Percentiles rank a stretch among this genome's conserved stretches.
Conservation (phyloP, 2,113 vertebrate genomes). For the Typhlomys cinereus region DNA sequence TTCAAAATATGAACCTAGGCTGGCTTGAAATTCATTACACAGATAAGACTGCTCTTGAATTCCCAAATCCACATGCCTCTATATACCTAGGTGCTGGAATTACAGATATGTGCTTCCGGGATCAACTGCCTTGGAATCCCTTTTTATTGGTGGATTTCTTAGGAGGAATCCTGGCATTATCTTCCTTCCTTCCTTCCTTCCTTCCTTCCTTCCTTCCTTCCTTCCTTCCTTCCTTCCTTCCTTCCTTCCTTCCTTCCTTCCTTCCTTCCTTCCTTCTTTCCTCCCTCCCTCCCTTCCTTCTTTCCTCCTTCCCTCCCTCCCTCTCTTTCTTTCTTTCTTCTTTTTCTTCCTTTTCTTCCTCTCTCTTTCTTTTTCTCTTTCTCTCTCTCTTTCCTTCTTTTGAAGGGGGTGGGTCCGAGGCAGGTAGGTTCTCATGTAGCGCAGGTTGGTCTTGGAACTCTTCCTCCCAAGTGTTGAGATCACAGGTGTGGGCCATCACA, state of each 20-base stretch:
- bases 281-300: no score
- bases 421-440: not conserved
- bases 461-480: not conserved
- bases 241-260: no score
- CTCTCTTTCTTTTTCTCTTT: no score
- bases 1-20: not conserved
- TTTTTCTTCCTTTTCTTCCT: no score
- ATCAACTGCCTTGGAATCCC: not conserved
- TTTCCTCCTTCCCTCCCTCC: no score
- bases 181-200: no score
- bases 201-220: no score
- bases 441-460: not conserved
- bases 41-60: not conserved
- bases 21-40: not conserved
- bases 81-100: not conserved
- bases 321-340: no score
- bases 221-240: no score
- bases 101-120: not conserved
- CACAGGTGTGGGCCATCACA: not conserved
- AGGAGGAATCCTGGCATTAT: not conserved
- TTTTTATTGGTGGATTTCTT: conserved; percentile 7
- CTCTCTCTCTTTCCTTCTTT: no score
- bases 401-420: not conserved
- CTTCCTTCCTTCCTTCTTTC: no score
- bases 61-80: not conserved